Evolutionary conservation across 2,797 vertebrate species (phyloP), one percentile per base, ranked within the genome.

Genomic region (Sebastes hubbsi): DNA sequence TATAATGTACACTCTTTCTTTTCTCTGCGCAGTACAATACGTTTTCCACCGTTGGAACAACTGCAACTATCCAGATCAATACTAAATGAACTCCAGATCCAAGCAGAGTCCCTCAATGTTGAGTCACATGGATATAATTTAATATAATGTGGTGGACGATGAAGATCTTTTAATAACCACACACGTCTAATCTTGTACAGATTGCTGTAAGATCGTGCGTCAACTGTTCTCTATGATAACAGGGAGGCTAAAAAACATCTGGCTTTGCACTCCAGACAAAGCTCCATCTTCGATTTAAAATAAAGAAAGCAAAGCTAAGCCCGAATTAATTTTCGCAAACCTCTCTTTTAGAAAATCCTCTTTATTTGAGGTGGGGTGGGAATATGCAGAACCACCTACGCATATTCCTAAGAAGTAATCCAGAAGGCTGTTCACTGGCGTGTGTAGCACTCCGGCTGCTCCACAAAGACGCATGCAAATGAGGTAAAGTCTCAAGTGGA

Each of bases 391-490:
- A 84, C 81, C 87, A 87, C 85, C 87, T 76, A 82, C 75, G 63
- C 86, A 78, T 79, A 85, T 77, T 89, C 73, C 70, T 82, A 80
- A 86, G 75, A 82, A 85, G 83, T 88, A 89, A 93, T 91, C 91
- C 92, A 90, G 88, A 87, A 75, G 86, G 86, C 86, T 92, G 92
- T 60, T 92, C 87, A 86, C 54, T 89, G 87, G 82, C 2, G 81
- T 92, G 87, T 90, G 84, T 11, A 79, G 86, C 81, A 78, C 80
- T 80, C 79, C 62, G 75, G 77, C 88, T 83, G 86, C 82, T 87
- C 76, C 88, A 82, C 84, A 86, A 89, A 93, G 86, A 89, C n/a
- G 52, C 82, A 93, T 94, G 90, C 89, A 92, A 92, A 94, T 93
- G 56, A 88, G 89, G 78, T 88, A 71, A 87, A 89, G 80, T 82